Evolutionary conservation across 2,888 invertebrate genomes (phyloP).

Genomic region (Drosophila paracracens): DNA sequence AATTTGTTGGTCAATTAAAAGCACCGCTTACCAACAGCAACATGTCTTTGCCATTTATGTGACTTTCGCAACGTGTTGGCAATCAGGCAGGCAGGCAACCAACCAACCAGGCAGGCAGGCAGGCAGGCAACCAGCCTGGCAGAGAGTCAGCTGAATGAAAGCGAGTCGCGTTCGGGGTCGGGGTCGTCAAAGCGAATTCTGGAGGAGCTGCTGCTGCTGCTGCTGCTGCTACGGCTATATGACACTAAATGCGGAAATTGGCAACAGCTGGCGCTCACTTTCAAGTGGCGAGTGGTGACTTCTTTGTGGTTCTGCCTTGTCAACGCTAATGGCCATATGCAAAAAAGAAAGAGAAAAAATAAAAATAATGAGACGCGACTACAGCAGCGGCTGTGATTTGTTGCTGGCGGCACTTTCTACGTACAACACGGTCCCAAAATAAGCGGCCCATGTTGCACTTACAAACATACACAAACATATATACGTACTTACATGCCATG

Average conservation of each 20-base stretch:
- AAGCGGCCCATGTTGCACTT: slow-evolving; percentile 69
- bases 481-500: neutral
- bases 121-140: neutral
- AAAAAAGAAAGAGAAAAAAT: slow-evolving; percentile 50
- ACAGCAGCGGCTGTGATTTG: slow-evolving; percentile 61
- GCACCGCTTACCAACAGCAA: slow-evolving; percentile 71
- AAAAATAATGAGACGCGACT: slow-evolving; percentile 68
- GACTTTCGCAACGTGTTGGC: slow-evolving; percentile 58
- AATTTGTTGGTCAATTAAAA: slow-evolving; percentile 80
- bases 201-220: slow-evolving; percentile 31
- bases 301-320: slow-evolving; percentile 80
- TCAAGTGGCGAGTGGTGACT: slow-evolving; percentile 64
- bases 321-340: slow-evolving; percentile 80
- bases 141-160: slow-evolving; percentile 56
- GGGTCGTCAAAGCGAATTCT: slow-evolving; percentile 52
- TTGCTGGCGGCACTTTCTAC: slow-evolving; percentile 73
- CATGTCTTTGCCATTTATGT: slow-evolving; percentile 67
- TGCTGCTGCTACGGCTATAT: slow-evolving; percentile 5
- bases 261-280: slow-evolving; percentile 78
- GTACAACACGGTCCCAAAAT: slow-evolving; percentile 70
- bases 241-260: slow-evolving; percentile 69
- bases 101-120: neutral
- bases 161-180: slow-evolving; percentile 55
- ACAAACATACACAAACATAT: slow-evolving; percentile 39
- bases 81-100: slow-evolving; percentile 7